Conservation (phyloP, 2,888 invertebrate genomes). For the Allacma fusca region DNA sequence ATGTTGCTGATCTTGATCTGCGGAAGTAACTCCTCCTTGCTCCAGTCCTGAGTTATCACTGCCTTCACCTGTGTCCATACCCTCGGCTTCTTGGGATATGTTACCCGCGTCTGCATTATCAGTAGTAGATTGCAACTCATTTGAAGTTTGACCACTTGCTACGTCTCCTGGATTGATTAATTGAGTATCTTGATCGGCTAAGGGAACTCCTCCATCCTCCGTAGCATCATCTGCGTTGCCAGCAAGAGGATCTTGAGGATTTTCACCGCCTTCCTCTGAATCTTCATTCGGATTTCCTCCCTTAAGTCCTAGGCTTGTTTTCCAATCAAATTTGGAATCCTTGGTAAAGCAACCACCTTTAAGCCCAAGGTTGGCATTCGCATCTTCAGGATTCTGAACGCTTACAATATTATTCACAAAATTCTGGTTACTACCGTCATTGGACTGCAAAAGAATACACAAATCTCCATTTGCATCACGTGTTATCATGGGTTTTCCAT, state of each 20-base stretch:
- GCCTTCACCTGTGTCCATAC: not conserved
- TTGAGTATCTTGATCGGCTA: constrained; percentile 38
- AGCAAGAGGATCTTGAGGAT: not conserved
- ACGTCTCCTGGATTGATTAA: not conserved
- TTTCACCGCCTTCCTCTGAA: not conserved
- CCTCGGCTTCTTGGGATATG: not conserved
- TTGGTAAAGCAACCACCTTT: constrained; percentile 41
- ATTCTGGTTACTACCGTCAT: constrained; percentile 31
- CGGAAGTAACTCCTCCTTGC: not conserved
- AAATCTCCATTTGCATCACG: constrained; percentile 45
- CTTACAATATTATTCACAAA: constrained; percentile 41
- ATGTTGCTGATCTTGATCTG: not conserved
- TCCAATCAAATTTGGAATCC: constrained; percentile 38
- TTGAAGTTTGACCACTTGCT: not conserved
- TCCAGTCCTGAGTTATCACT: not conserved
- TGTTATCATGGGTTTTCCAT: constrained; percentile 42
- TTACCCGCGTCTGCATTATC: not conserved
- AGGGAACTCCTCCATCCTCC: not conserved
- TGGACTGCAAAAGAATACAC: constrained; percentile 41
- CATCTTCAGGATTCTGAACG: constrained; percentile 47
- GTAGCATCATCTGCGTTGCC: not conserved
- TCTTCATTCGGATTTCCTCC: constrained; percentile 41
- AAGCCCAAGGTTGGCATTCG: constrained; percentile 13
- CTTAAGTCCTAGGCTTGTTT: constrained; percentile 28
- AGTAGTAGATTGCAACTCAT: not conserved